phyloP scores from a whole-genome alignment of 37 sponge, comb jelly and placozoan species.

The Dysidea cf. avara region DNA sequence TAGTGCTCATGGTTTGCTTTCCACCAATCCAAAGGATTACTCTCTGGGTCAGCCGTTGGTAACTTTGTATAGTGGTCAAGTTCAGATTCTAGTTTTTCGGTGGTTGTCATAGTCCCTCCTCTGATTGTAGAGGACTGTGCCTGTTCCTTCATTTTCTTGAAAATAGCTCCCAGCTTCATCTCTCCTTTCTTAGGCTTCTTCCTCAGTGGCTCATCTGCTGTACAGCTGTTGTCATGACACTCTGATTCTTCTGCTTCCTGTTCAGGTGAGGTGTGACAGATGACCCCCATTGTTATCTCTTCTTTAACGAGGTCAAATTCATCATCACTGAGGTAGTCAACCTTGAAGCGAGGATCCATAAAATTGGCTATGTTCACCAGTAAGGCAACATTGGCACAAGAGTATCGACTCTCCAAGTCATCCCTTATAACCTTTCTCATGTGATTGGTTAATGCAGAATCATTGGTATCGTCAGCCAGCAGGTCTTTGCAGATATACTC shows the following conservation, averaged over 20 bases:
- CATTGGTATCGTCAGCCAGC: background rate
- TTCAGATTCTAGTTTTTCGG: conserved; percentile 7
- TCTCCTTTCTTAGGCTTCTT: no score
- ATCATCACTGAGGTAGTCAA: background rate
- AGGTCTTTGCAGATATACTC: conserved; percentile 3
- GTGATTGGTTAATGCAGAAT: conserved; percentile 35
- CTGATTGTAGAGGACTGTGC: no score
- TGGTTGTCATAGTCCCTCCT: background rate
- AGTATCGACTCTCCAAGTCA: conserved; percentile 7
- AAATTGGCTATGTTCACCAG: conserved; percentile 29
- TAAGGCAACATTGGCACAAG: background rate
- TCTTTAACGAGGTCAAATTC: background rate
- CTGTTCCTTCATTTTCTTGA: no score
- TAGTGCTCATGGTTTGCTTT: background rate
- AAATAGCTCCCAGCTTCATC: no score
- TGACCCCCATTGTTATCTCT: background rate
- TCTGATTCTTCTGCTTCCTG: background rate
- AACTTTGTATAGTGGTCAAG: background rate
- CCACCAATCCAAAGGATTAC: conserved; percentile 37
- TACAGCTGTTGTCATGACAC: no score
- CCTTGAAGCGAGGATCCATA: conserved; percentile 34
- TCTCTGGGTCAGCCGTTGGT: background rate
- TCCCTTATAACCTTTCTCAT: conserved; percentile 11
- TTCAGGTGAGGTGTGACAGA: background rate
- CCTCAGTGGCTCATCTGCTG: no score